These are phyloP conservation scores for Champsocephalus gunnari DNA, from an alignment of 2,797 vertebrate genomes.

Conservation along the genomic window DNA sequence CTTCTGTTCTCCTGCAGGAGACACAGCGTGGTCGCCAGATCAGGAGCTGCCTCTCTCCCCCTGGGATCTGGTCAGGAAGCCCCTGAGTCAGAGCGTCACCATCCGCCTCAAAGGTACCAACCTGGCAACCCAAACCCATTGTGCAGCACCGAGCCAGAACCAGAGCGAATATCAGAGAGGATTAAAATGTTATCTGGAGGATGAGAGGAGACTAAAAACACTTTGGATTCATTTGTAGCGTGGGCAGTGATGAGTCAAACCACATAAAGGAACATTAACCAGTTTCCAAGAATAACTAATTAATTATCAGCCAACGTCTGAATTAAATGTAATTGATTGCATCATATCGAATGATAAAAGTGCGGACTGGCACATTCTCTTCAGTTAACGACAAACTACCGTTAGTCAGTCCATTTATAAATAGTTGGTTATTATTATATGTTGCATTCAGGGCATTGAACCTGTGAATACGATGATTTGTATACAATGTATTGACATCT, in stretches of 20 bases:
- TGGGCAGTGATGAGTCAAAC: constrained; percentile 39
- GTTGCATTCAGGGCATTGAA: neutral
- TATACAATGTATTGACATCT: too few species aligned
- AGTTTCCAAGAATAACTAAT: constrained; percentile 4
- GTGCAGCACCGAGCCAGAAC: constrained; percentile 1
- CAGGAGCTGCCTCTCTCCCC: constrained; percentile 87
- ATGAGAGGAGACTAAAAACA: constrained; percentile 32
- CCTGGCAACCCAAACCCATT: constrained; percentile 5
- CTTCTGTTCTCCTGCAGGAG: constrained; percentile 81
- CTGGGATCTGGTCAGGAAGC: constrained; percentile 93
- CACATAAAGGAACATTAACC: constrained; percentile 3
- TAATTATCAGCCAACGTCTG: neutral
- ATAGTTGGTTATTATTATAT: too few species aligned
- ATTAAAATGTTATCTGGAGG: constrained; percentile 36
- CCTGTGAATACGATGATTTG: neutral
- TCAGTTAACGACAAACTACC: too few species aligned
- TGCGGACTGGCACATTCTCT: too few species aligned
- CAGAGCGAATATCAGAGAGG: constrained; percentile 16
- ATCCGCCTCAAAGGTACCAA: constrained; percentile 82
- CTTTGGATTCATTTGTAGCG: constrained; percentile 25
- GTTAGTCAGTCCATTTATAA: too few species aligned
- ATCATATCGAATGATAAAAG: too few species aligned
- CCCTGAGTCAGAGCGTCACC: constrained; percentile 87
- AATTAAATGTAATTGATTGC: too few species aligned
- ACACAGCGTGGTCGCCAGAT: constrained; percentile 86